These are phyloP conservation scores for Mesembrinibis cayennensis DNA, from an alignment of 2,113 vertebrate species.

Conservation along the genomic window DNA sequence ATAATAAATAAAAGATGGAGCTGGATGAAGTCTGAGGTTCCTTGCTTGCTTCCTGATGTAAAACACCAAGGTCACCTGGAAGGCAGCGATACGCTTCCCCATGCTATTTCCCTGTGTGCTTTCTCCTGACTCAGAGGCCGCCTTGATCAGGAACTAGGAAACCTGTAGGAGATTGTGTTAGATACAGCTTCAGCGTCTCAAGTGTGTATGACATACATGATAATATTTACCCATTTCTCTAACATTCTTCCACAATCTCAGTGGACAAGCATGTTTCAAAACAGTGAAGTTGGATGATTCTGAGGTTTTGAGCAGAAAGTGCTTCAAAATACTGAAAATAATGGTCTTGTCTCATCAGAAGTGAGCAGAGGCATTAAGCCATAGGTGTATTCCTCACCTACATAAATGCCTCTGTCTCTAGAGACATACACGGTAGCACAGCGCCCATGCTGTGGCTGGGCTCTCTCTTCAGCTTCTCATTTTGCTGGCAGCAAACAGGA, in stretches of 20 bases:
- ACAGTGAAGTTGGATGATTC: not conserved
- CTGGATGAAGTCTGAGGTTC: not conserved
- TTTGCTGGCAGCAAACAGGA: not conserved
- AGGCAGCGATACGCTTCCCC: fast-evolving
- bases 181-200: not conserved
- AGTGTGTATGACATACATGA: fast-evolving
- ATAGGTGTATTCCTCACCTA: not conserved
- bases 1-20: not conserved
- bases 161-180: not conserved
- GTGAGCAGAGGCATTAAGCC: not conserved
- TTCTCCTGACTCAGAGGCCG: fast-evolving
- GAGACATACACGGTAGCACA: fast-evolving
- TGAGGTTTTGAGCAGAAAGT: not conserved
- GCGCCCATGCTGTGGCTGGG: not conserved
- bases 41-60: not conserved
- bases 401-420: fast-evolving
- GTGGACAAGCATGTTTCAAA: not conserved
- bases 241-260: not conserved
- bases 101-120: not conserved
- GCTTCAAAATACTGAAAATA: not conserved
- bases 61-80: not conserved
- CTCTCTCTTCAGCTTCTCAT: not conserved
- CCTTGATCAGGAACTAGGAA: not conserved
- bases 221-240: not conserved
- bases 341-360: not conserved